Evolutionary conservation across 2,888 invertebrate genomes (phyloP).

Genomic region (Margaritifera margaritifera): DNA sequence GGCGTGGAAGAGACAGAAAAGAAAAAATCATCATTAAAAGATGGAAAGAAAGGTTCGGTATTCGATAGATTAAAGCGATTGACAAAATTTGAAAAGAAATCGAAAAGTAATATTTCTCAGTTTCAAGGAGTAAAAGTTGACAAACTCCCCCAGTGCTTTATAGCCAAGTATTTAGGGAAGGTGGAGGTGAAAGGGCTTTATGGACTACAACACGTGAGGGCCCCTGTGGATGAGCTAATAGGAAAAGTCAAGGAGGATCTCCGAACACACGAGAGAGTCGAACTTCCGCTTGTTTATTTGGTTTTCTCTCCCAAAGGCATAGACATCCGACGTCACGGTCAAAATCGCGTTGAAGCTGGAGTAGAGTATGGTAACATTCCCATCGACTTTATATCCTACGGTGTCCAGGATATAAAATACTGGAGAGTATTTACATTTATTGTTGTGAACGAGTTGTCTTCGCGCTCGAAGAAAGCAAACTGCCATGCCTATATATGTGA

Average conservation of each 20-base stretch:
- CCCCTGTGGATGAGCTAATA: constrained; percentile 68
- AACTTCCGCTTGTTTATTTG: constrained; percentile 67
- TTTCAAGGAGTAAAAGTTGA: constrained; percentile 62
- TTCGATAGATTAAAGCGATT: constrained; percentile 49
- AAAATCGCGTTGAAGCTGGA: constrained; percentile 53
- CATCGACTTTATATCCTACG: constrained; percentile 71
- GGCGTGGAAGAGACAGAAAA: constrained; percentile 21
- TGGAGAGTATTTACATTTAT: constrained; percentile 70
- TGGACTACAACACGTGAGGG: constrained; percentile 67
- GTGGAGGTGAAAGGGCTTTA: constrained; percentile 62
- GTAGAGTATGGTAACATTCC: constrained; percentile 59
- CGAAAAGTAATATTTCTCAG: constrained; percentile 46
- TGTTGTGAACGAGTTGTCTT: constrained; percentile 67
- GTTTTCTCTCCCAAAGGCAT: constrained; percentile 66
- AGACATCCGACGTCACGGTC: constrained; percentile 60
- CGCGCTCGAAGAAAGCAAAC: constrained; percentile 59
- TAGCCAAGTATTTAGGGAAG: constrained; percentile 71
- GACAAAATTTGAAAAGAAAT: constrained; percentile 54
- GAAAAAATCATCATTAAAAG: constrained; percentile 18
- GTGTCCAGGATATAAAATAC: constrained; percentile 70
- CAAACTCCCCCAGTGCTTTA: constrained; percentile 69
- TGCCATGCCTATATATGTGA: constrained; percentile 70
- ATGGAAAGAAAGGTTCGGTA: constrained; percentile 37
- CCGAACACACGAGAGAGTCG: constrained; percentile 52
- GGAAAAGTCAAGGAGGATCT: constrained; percentile 55